Evolutionary conservation across 2,113 vertebrate genomes (phyloP), one percentile per base, ranked within the genome.

Genomic region (Zapus hudsonius): DNA sequence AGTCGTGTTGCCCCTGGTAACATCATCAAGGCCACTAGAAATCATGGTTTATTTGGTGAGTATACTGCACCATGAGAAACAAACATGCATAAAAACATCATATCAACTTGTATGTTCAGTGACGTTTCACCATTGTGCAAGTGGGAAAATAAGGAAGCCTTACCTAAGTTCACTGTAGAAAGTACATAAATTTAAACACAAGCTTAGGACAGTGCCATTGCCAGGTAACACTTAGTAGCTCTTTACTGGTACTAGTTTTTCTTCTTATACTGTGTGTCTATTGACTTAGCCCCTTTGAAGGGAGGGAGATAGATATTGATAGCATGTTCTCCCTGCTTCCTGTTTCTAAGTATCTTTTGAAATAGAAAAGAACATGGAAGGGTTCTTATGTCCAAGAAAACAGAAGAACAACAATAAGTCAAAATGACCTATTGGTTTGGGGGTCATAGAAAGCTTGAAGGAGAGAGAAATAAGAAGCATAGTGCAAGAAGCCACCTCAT

Each of bases 101-200:
- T 27, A 69, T 44, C 15, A 42, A 29, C 55, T 86, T 93, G 44
- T 47, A n/a, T 38, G 63, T 76, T 74, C n/a, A 75, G 42, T 63
- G 29, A 19, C 66, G 17, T 72, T 44, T 10, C n/a, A 40, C 23
- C 61, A 88, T 79, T 66, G 73, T 80, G 67, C 33, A 88, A 84
- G 55, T 73, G 57, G 94, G 64, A 36, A 93, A 76, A 95, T 7
- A 70, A 87, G 52, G 40, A 57, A 57, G 25, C 12, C 78, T 73
- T 85, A 61, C 57, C 23, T 61, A 27, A 73, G 85, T 83, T 79
- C 12, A 27, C 23, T 73, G 33, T 63, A 66, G 78, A 85, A 73
- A 84, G 87, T 52, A 55, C 70, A 80, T 75, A 8, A 83, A 73
- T 84, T 81, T 93, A 69, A 87, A 81, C 44, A 55, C 38, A 13